Conservation (phyloP, 2,888 invertebrate genomes). For the Brachypterus glaber region DNA sequence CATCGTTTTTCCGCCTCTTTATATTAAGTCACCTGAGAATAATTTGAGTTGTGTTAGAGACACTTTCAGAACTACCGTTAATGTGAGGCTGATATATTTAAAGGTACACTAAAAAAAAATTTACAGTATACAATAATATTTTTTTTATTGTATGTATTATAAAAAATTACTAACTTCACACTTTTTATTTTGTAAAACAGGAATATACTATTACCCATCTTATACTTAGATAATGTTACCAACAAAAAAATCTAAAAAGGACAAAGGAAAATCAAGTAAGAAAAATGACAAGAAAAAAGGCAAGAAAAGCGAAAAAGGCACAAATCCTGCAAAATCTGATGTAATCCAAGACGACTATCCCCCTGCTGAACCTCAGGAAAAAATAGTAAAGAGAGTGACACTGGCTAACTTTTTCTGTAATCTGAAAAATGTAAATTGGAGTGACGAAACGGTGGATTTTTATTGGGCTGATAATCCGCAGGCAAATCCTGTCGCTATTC, state of each 20-base stretch:
- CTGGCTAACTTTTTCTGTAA: slow-evolving; percentile 45
- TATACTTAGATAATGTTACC: no score
- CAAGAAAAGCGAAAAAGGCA: slow-evolving; percentile 14
- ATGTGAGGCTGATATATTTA: slow-evolving; percentile 45
- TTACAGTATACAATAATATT: slow-evolving; percentile 5
- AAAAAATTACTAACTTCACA: no score
- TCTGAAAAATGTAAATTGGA: slow-evolving; percentile 45
- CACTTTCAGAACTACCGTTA: slow-evolving; percentile 46
- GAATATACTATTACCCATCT: no score
- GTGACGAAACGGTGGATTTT: slow-evolving; percentile 45
- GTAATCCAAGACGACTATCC: slow-evolving; percentile 4
- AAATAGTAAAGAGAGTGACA: slow-evolving; percentile 32
- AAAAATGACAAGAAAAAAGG: slow-evolving; percentile 14
- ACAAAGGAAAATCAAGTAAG: slow-evolving; percentile 12
- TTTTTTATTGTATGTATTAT: no score
- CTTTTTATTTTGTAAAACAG: no score
- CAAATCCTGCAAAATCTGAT: slow-evolving; percentile 10
- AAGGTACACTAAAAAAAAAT: slow-evolving; percentile 36
- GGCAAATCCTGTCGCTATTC: slow-evolving; percentile 25
- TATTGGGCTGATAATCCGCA: slow-evolving; percentile 46
- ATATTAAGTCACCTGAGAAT: slow-evolving; percentile 42
- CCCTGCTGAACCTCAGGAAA: slow-evolving; percentile 20
- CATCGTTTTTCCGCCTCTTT: slow-evolving; percentile 45
- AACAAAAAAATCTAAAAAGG: slow-evolving; percentile 16
- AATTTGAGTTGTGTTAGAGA: slow-evolving; percentile 45